Evolutionary conservation across 1,140 invertebrate species (phyloP).

Genomic region (Drosophila truncata): DNA sequence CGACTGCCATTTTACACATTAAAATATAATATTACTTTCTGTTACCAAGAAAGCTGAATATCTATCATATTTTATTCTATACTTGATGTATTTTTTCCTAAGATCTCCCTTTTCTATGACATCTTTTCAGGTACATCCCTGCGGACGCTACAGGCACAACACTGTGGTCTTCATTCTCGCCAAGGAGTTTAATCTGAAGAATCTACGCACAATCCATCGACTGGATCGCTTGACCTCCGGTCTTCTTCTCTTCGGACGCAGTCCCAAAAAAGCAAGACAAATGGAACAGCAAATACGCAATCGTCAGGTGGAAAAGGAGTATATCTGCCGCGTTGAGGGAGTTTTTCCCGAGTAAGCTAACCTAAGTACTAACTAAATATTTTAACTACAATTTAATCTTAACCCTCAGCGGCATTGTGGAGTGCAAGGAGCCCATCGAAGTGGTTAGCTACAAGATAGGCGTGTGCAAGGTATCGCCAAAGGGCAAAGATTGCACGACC

Average conservation of each 20-base stretch:
- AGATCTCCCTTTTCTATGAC: background rate
- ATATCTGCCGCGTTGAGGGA: slow-evolving; percentile 98
- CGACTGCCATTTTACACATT: slow-evolving; percentile 88
- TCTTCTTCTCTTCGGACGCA: slow-evolving; percentile 96
- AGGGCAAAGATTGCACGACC: slow-evolving; percentile 96
- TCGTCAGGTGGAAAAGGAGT: slow-evolving; percentile 97
- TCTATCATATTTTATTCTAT: background rate
- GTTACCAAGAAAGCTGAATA: slow-evolving; percentile 5
- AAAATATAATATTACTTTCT: slow-evolving; percentile 11
- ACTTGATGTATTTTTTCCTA: background rate
- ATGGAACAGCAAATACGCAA: slow-evolving; percentile 98
- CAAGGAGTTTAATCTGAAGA: slow-evolving; percentile 97
- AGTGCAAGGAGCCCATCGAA: slow-evolving; percentile 96
- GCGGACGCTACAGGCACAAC: slow-evolving; percentile 98
- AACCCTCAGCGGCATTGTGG: slow-evolving; percentile 86
- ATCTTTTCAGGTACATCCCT: slow-evolving; percentile 94
- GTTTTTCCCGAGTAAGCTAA: slow-evolving; percentile 96
- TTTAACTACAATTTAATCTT: background rate
- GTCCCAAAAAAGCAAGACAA: slow-evolving; percentile 95
- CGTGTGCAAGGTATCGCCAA: slow-evolving; percentile 96
- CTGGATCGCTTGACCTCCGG: slow-evolving; percentile 97
- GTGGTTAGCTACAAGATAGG: slow-evolving; percentile 98
- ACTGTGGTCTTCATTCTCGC: slow-evolving; percentile 98
- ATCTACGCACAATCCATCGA: slow-evolving; percentile 96
- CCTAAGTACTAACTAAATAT: accelerated